Evolutionary conservation across 2,797 vertebrate genomes (phyloP).

Genomic region (Onychomys leucogaster): DNA sequence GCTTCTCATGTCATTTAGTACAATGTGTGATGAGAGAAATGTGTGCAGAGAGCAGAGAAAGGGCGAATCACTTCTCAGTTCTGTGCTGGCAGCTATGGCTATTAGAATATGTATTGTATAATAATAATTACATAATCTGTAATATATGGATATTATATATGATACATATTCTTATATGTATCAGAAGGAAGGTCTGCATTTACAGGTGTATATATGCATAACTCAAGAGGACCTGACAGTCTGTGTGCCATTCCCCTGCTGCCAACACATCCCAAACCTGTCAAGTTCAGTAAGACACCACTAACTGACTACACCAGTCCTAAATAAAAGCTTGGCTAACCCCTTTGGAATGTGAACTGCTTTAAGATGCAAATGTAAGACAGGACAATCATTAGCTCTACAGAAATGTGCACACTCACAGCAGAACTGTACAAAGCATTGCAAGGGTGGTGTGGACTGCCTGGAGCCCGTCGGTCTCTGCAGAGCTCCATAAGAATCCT

Average conservation of each 20-base stretch:
- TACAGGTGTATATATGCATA: background rate
- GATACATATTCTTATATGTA: background rate
- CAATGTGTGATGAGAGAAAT: background rate
- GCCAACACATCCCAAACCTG: background rate
- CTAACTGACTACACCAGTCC: background rate
- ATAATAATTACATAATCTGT: background rate
- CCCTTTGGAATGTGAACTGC: background rate
- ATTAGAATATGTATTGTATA: background rate
- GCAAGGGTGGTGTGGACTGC: background rate
- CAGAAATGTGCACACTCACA: background rate
- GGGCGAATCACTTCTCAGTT: background rate
- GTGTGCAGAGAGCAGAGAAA: background rate
- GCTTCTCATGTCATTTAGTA: background rate
- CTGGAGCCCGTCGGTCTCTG: background rate
- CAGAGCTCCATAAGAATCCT: background rate
- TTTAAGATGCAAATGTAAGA: background rate
- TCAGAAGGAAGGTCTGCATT: background rate
- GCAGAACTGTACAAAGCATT: constrained; percentile 27
- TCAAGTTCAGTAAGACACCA: background rate
- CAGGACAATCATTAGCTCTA: background rate
- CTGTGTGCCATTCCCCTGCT: too few species aligned
- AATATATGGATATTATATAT: background rate
- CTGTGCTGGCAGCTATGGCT: background rate
- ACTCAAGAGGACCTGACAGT: background rate
- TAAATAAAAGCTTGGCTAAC: background rate